These are phyloP conservation scores for Anguilla pacifica DNA, from an alignment of 2,797 vertebrate species.

Conservation along the genomic window DNA sequence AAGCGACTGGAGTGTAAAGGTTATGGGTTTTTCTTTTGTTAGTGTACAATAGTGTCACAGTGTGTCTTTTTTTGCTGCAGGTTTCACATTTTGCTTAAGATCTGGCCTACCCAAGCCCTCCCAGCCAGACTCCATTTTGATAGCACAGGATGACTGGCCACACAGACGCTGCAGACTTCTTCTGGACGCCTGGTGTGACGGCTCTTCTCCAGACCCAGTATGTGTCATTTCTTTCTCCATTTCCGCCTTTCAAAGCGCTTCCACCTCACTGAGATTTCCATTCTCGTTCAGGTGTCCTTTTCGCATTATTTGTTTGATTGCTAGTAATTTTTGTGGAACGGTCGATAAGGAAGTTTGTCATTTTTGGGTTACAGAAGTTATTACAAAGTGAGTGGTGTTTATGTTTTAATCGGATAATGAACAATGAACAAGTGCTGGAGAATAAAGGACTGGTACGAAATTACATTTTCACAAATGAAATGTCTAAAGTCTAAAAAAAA, in stretches of 20 bases:
- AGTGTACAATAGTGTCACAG: neutral
- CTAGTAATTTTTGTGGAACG: neutral
- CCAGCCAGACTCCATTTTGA: constrained; percentile 70
- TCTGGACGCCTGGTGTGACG: constrained; percentile 44
- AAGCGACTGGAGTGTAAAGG: neutral
- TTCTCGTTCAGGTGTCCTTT: neutral
- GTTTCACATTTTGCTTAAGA: constrained; percentile 40
- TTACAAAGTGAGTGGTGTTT: neutral
- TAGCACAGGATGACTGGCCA: constrained; percentile 65
- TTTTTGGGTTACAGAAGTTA: neutral
- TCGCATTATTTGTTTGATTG: neutral
- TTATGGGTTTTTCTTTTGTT: constrained; percentile 44
- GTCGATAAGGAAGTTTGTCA: neutral
- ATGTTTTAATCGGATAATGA: neutral
- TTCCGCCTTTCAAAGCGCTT: constrained; percentile 33
- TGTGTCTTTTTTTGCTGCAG: constrained; percentile 44
- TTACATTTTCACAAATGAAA: neutral
- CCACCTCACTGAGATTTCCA: constrained; percentile 4
- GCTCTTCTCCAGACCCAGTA: constrained; percentile 40
- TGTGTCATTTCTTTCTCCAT: constrained; percentile 55
- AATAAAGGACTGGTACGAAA: neutral
- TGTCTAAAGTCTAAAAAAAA: neutral
- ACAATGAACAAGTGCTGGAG: neutral
- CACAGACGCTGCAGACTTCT: constrained; percentile 38
- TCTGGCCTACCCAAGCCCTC: constrained; percentile 66